Evolutionary conservation across 2,888 invertebrate species (phyloP), one percentile per base, ranked within the genome.

Genomic region (Alloscopus bannaensis): DNA sequence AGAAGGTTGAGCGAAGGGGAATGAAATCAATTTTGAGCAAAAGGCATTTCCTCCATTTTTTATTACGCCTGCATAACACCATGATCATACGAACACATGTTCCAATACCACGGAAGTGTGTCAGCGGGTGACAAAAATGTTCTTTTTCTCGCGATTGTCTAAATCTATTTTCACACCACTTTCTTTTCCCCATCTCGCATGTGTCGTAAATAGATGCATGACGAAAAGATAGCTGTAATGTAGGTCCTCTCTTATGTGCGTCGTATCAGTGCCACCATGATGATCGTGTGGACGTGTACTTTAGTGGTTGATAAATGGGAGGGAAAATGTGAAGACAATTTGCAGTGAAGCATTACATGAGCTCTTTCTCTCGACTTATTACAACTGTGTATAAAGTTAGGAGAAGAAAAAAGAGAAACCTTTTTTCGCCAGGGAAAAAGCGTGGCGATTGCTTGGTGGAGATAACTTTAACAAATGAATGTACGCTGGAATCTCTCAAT

Each of bases 241-340:
- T n/a, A n/a, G n/a, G n/a, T n/a, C n/a, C n/a, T n/a, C n/a, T n/a
- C n/a, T n/a, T n/a, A n/a, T n/a, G n/a, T n/a, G n/a, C n/a, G 13
- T 13, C 13, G 36, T 36, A 36, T 36, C 36, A 18, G n/a, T 50
- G 50, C 20, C 16, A 50, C 22, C 16, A 50, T 20, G 20, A 50
- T 20, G 20, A 50, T 2, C 50, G 11, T 2, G 50, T 11, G 20
- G 50, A 18, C 20, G 50, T 18, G 50, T 3, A 6, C 20, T 50
- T 50, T 50, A 50, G 50, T 50, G 50, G 50, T 50, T 50, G 50
- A 50, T 50, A 50, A 50, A 50, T 50, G 50, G 20, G 20, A 18
- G 50, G 20, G 50, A 50, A 20, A 50, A 22, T 50, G 50, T 50
- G 50, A 50, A 50, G 50, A 50, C 50, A 50, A 50, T 50, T 50